A percentile compares a stretch with the other conserved stretches of the same genome.
phyloP scores from a whole-genome alignment of 2,888 invertebrate species.

The Deilephila porcellus region DNA sequence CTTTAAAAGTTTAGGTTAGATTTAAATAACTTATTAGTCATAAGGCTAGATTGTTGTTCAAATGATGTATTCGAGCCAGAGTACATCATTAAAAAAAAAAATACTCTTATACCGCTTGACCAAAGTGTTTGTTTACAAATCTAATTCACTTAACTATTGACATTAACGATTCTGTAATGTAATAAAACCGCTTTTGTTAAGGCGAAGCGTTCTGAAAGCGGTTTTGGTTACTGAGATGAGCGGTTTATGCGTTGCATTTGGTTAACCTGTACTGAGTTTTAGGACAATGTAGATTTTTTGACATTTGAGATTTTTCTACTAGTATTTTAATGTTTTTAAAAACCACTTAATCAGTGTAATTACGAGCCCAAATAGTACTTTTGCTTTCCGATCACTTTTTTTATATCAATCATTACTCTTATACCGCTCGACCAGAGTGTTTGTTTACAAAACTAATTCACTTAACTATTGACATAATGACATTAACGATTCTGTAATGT shows the following conservation, averaged over 20 bases:
- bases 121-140: too few species aligned
- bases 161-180: slow-evolving; percentile 57
- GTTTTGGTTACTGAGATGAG: neutral
- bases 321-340: too few species aligned
- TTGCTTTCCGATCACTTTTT: slow-evolving; percentile 42
- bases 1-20: too few species aligned
- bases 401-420: slow-evolving; percentile 33
- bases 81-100: too few species aligned
- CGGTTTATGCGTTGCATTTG: neutral
- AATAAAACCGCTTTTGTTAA: slow-evolving; percentile 60
- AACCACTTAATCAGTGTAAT: neutral
- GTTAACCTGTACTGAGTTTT: neutral
- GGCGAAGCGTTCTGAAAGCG: slow-evolving; percentile 42
- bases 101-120: too few species aligned
- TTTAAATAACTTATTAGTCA: too few species aligned
- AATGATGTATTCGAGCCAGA: too few species aligned
- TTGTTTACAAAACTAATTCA: slow-evolving; percentile 67
- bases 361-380: slow-evolving; percentile 31
- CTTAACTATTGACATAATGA: slow-evolving; percentile 62
- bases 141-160: slow-evolving; percentile 67
- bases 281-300: neutral
- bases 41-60: too few species aligned
- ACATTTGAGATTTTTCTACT: too few species aligned
- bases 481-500: slow-evolving; percentile 57
- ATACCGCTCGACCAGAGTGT: slow-evolving; percentile 1